Evolutionary conservation across 1,140 invertebrate genomes (phyloP), one percentile per base, ranked within the genome.

Genomic region (Drosophila kikkawai): DNA sequence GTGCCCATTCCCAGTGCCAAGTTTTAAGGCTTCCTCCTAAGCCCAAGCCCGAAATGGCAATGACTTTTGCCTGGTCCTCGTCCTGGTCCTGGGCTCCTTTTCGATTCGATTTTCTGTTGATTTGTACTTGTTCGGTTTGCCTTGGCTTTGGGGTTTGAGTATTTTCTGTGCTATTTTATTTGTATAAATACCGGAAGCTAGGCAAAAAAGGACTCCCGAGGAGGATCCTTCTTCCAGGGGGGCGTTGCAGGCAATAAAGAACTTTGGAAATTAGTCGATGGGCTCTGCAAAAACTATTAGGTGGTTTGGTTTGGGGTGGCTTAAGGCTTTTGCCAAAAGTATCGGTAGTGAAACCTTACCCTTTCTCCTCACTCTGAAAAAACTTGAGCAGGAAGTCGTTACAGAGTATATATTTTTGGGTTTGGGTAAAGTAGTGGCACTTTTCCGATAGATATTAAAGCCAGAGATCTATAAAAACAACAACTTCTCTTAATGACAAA

Each of bases 101-200:
- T 44, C n/a, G 9, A 17, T 88, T 88, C 85, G 85, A 90, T 88
- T 88, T 88, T 74, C 86, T 71, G 80, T 88, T 90, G 84, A 90
- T 88, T 88, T 88, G 71, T 73, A 68, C 79, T 86, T 86, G 79
- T 86, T 61, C 48, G 55, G 60, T 37, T 61, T 50, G 26, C 26
- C 26, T 44, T 17, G 44, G 44, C 11, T 45, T 60, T 6, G 9
- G 29, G 7, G 59, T 79, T 48, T 15, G 37, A 15, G 29, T 3
- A 17, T 53, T 55, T 85, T 85, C 79, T 78, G 79, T 79, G 75
- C 82, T 64, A 82, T 90, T 88, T 88, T 90, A 91, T 90, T 90
- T 90, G 86, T 91, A 86, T 91, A 91, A 91, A 91, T 91, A 87
- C 91, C 91, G 91, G 91, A 92, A 92, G 91, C 80, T 78, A 68